These are phyloP conservation scores for Ptychodera flava DNA, from an alignment of 35 echinoderm and acorn worm genomes.

Conservation along the genomic window DNA sequence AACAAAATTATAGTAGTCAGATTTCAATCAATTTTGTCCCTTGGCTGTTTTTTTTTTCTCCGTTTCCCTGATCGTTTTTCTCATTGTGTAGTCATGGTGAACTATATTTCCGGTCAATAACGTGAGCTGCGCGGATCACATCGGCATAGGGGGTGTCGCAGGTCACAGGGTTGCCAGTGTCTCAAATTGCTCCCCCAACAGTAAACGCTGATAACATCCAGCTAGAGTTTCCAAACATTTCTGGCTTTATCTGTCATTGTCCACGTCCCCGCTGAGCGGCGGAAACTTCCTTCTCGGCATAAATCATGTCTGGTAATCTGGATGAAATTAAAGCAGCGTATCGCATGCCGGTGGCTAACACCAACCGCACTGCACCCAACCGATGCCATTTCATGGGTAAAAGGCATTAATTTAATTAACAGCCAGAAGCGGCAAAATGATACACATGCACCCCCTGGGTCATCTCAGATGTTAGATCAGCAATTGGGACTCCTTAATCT, in stretches of 20 bases:
- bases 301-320: background rate
- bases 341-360: background rate
- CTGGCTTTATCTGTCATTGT: background rate
- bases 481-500: background rate
- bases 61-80: too few species aligned
- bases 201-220: background rate
- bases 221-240: background rate
- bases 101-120: too few species aligned
- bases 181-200: background rate
- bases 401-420: constrained; percentile 2
- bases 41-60: too few species aligned
- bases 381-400: background rate
- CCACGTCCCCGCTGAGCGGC: background rate
- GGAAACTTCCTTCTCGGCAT: background rate
- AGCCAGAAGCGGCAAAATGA: background rate
- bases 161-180: background rate
- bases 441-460: background rate
- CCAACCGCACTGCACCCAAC: background rate
- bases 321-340: background rate
- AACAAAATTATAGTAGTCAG: too few species aligned
- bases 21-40: too few species aligned
- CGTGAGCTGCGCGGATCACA: background rate
- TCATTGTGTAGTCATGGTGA: too few species aligned
- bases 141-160: background rate
- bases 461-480: background rate